Base-by-base conservation (phyloP, 2,888 invertebrate genomes). In the Melolontha melolontha region DNA sequence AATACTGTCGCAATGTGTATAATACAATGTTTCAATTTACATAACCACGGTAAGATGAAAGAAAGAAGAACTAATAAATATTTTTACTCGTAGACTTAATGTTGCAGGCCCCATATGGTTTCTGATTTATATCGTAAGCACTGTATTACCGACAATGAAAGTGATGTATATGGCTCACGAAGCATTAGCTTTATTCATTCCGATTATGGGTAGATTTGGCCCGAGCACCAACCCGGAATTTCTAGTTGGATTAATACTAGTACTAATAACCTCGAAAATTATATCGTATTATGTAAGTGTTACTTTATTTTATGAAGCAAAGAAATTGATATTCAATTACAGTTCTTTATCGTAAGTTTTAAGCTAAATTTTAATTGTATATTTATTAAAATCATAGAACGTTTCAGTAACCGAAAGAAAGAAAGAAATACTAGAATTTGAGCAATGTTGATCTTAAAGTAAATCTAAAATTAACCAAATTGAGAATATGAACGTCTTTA, bases 201-300 rank as follows among this genome's bases (percentile, higher is more conserved):
- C 86, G 39, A 82, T 85, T 12, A 79, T 83, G 64, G 86, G 85
- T 11, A 76, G 85, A 69, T 80, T 84, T 7, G 85, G 85, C 16
- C 82, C 82, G 2, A 75, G 79, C 40, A 83, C 81, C 71, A 85
- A 85, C 76, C 83, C 85, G 0, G 86, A 86, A 71, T 70, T 84
- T n/a, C 77, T 84, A 63, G 81, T 86, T 59, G 84, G 83, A 12
- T 71, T 82, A 14, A 74, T 84, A 50, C 78, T 81, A 29, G 75
- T 79, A 22, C 72, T 81, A 0, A 75, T 84, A 40, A 83, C 84
- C 1, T 77, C 85, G 65, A 77, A 84, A 47, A 79, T 81, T 1
- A 79, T 79, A 5, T 65, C 65, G 4, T 65, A 64, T 64, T 64
- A 44, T 39, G 50, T 50, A 64, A 22, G 22, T 22, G 4, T 22